phyloP scores from a whole-genome alignment of 2,113 vertebrate genomes.

The Triplophysa rosa region DNA sequence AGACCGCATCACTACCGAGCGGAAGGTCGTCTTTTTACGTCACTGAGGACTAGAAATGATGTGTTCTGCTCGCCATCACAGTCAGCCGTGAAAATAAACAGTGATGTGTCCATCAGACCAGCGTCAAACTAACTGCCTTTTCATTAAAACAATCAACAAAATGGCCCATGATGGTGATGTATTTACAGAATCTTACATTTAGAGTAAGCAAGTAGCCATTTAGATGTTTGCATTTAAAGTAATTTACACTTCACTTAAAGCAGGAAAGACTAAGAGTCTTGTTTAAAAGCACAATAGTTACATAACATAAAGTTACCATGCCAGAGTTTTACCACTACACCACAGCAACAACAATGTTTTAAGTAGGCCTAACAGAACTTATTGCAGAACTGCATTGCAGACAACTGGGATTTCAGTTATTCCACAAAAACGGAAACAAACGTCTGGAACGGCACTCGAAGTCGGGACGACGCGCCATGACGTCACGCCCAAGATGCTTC shows the following conservation, averaged over 20 bases:
- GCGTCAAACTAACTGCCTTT: neutral
- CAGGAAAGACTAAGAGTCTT: too few relatives aligned
- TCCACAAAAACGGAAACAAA: too few relatives aligned
- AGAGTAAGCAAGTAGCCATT: neutral
- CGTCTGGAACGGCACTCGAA: too few relatives aligned
- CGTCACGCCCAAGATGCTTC: too few relatives aligned
- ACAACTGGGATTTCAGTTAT: too few relatives aligned
- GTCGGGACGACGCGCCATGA: too few relatives aligned
- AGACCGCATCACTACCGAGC: constrained; percentile 9
- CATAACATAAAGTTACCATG: too few relatives aligned
- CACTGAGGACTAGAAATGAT: neutral
- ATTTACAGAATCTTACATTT: neutral
- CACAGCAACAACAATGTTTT: too few relatives aligned
- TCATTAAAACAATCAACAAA: neutral
- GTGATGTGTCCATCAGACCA: neutral
- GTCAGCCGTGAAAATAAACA: neutral
- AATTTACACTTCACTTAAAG: neutral
- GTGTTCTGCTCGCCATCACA: neutral
- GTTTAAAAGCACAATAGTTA: too few relatives aligned
- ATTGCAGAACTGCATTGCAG: too few relatives aligned
- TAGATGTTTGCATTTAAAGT: neutral
- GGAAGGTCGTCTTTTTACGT: constrained; percentile 11
- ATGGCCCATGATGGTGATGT: neutral
- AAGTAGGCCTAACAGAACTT: too few relatives aligned
- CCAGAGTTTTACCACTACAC: too few relatives aligned